phyloP scores from a whole-genome alignment of 2,113 vertebrate species.

The Lepidothrix coronata region DNA sequence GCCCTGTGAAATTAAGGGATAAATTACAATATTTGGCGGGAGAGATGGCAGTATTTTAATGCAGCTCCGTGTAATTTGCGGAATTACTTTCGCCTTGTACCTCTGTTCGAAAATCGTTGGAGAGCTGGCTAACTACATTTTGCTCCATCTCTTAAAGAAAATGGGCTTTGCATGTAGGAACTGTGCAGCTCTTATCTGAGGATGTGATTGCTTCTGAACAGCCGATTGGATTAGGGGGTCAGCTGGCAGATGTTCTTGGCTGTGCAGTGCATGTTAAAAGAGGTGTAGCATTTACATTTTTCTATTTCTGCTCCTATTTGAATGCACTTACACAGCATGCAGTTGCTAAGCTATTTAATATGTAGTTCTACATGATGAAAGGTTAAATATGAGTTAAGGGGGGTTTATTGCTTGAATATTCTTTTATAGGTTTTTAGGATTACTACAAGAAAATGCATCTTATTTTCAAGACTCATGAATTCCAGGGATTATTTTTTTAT shows the following conservation, averaged over 20 bases:
- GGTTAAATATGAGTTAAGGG: constrained; percentile 64
- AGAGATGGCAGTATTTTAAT: constrained; percentile 4
- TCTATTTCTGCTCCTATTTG: constrained; percentile 27
- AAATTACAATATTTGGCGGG: not conserved
- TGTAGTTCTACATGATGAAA: constrained; percentile 63
- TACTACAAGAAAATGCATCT: constrained; percentile 48
- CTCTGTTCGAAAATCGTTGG: not conserved
- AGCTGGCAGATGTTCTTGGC: constrained; percentile 55
- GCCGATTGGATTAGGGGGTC: constrained; percentile 56
- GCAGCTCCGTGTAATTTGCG: not conserved
- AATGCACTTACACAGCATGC: constrained; percentile 41
- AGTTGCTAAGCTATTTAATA: constrained; percentile 51
- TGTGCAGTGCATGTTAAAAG: constrained; percentile 49
- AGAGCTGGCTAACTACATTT: constrained; percentile 28
- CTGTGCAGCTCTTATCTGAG: constrained; percentile 23
- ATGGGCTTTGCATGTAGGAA: not conserved
- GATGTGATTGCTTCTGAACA: constrained; percentile 32
- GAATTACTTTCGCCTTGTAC: not conserved
- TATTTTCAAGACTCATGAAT: constrained; percentile 62
- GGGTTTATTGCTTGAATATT: constrained; percentile 51
- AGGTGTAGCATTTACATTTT: constrained; percentile 45
- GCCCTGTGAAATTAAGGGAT: not conserved
- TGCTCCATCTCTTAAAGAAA: constrained; percentile 39
- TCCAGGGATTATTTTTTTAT: constrained; percentile 57
- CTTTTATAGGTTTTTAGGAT: constrained; percentile 59